phyloP scores from a whole-genome alignment of 2,888 invertebrate genomes.

The Apoda limacodes region DNA sequence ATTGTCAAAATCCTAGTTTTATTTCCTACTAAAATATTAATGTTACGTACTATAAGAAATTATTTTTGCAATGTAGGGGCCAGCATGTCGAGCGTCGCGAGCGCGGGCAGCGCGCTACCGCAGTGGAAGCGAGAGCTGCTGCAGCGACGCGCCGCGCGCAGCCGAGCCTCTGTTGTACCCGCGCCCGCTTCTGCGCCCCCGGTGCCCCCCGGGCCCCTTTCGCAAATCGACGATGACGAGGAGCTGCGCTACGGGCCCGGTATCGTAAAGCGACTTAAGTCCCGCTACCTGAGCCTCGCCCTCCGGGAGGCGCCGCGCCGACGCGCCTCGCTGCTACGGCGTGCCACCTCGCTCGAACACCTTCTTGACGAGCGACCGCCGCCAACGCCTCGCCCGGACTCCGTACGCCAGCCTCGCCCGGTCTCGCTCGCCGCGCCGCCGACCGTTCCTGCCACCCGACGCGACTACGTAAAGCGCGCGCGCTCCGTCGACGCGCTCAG shows the following conservation, averaged over 20 bases:
- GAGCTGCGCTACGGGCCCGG: conserved; percentile 93
- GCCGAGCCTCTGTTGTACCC: conserved; percentile 27
- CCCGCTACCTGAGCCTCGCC: conserved; percentile 87
- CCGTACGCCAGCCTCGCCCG: conserved; percentile 33
- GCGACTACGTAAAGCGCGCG: conserved; percentile 82
- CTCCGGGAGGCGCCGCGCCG: conserved; percentile 78
- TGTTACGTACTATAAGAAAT: no score
- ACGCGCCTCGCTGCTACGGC: conserved; percentile 78
- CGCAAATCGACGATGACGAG: conserved; percentile 64
- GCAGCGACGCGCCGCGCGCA: conserved; percentile 73
- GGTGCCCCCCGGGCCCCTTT: conserved; percentile 35
- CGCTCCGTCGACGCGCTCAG: conserved; percentile 88
- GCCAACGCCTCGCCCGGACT: conserved; percentile 32
- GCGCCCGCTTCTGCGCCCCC: conserved; percentile 31
- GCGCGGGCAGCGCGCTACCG: conserved; percentile 67
- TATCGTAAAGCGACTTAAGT: conserved; percentile 88
- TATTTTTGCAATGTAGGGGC: conserved; percentile 10
- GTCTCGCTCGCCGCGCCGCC: conserved; percentile 37
- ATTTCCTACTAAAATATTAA: no score
- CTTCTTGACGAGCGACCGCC: conserved; percentile 75
- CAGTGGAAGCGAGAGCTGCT: conserved; percentile 89
- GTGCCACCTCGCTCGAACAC: conserved; percentile 88
- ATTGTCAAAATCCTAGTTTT: no score
- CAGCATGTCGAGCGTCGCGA: conserved; percentile 58
- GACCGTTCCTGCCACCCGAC: conserved; percentile 34